A percentile compares a stretch with the other conserved stretches of the same genome.
Evolutionary conservation across 2,888 invertebrate genomes (phyloP).

Genomic region (Diaphora mendica): DNA sequence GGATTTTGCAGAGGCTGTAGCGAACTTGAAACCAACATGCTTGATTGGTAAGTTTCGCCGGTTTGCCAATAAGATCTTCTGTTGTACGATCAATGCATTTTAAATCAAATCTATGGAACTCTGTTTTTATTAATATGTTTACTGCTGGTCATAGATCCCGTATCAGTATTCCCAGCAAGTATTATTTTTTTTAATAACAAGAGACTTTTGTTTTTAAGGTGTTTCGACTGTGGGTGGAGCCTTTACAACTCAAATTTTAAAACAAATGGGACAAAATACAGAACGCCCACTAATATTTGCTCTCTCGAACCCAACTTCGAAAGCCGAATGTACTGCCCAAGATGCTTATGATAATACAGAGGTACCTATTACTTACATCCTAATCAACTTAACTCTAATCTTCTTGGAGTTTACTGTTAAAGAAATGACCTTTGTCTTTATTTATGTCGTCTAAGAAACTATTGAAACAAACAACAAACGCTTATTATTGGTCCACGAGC

Average conservation of each 20-base stretch:
- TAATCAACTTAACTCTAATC: neutral
- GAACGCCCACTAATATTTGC: conserved; percentile 97
- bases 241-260: conserved; percentile 93
- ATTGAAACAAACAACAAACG: no score
- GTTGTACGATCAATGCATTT: neutral
- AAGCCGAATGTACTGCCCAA: conserved; percentile 98
- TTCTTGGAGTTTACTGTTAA: no score
- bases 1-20: conserved; percentile 91
- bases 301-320: conserved; percentile 97
- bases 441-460: no score
- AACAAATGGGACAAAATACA: conserved; percentile 93
- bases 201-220: conserved; percentile 20
- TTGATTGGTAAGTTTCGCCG: conserved; percentile 89
- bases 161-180: neutral
- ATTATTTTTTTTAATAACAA: neutral
- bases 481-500: no score
- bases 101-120: neutral
- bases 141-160: neutral
- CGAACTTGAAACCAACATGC: conserved; percentile 91
- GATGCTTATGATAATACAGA: conserved; percentile 95
- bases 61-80: neutral
- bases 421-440: no score
- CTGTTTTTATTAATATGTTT: neutral
- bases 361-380: conserved; percentile 73
- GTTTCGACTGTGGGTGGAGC: conserved; percentile 92